Conservation (phyloP, 1,140 invertebrate species). For the Stegodyphus mimosarum region DNA sequence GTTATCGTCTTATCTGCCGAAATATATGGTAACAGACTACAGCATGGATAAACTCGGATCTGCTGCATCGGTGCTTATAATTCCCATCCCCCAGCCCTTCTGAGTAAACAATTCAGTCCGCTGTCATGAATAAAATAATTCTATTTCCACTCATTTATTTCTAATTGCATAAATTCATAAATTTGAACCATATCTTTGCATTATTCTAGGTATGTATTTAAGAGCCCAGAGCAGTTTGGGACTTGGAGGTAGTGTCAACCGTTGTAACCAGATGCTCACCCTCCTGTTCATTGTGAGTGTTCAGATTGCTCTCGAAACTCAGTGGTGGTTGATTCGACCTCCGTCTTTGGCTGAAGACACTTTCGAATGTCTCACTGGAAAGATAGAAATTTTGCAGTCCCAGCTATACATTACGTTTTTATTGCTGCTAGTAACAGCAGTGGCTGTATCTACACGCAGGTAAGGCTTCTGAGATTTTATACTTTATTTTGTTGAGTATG, state of each 20-base stretch:
- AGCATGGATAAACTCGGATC: no score
- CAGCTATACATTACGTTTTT: slow-evolving; percentile 66
- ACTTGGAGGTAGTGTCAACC: slow-evolving; percentile 67
- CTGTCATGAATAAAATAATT: no score
- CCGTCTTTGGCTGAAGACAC: slow-evolving; percentile 11
- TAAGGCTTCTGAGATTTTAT: neutral
- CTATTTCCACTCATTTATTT: no score
- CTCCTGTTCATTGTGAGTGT: slow-evolving; percentile 67
- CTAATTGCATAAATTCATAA: no score
- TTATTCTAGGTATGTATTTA: slow-evolving; percentile 65
- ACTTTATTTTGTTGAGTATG: neutral
- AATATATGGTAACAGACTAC: no score
- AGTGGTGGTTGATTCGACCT: slow-evolving; percentile 64
- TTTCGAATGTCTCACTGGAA: slow-evolving; percentile 49
- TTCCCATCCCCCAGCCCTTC: no score
- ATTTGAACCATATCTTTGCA: neutral
- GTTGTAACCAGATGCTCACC: slow-evolving; percentile 68
- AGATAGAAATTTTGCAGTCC: slow-evolving; percentile 65
- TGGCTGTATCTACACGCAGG: slow-evolving; percentile 52
- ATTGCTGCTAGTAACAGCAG: slow-evolving; percentile 63
- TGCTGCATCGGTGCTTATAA: no score
- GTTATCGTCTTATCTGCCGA: no score
- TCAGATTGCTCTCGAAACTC: slow-evolving; percentile 67
- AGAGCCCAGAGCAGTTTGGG: slow-evolving; percentile 66
- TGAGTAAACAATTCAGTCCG: no score